phyloP scores from a whole-genome alignment of 2,113 vertebrate species.

The Oncorhynchus clarkii region DNA sequence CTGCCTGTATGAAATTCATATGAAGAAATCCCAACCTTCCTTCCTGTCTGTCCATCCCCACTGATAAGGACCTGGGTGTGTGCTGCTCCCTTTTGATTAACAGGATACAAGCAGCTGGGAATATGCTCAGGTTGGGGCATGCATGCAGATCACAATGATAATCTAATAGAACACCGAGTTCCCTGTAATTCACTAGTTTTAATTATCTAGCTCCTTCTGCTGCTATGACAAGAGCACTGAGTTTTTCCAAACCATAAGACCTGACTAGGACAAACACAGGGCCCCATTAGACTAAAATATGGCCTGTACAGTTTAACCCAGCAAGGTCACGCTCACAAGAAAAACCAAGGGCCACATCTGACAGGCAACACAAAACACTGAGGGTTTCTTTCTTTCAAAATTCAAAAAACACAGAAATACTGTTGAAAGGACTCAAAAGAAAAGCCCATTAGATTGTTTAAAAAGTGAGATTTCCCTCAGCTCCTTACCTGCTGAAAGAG shows the following conservation, averaged over 20 bases:
- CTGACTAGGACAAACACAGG: too few species aligned
- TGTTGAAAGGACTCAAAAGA: neutral
- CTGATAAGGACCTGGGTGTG: constrained; percentile 47
- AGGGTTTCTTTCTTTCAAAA: neutral
- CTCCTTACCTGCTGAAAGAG: neutral
- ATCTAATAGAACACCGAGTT: neutral
- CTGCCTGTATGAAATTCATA: neutral
- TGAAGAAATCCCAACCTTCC: constrained; percentile 20
- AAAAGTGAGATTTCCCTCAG: neutral
- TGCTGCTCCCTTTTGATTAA: constrained; percentile 55
- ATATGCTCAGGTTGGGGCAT: constrained; percentile 54
- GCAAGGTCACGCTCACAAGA: too few species aligned
- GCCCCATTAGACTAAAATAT: too few species aligned
- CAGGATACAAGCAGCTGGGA: constrained; percentile 47
- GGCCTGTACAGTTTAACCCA: too few species aligned
- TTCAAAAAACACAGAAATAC: neutral
- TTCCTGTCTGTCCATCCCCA: constrained; percentile 54
- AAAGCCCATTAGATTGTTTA: neutral
- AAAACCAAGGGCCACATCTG: too few species aligned
- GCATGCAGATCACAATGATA: constrained; percentile 46
- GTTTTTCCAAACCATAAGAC: too few species aligned
- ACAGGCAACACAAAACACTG: too few species aligned
- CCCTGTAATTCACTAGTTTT: neutral
- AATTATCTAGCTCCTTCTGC: neutral
- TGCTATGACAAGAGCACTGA: neutral